phyloP scores from a whole-genome alignment of 2,888 invertebrate species.

The Lasioglossum calceatum region DNA sequence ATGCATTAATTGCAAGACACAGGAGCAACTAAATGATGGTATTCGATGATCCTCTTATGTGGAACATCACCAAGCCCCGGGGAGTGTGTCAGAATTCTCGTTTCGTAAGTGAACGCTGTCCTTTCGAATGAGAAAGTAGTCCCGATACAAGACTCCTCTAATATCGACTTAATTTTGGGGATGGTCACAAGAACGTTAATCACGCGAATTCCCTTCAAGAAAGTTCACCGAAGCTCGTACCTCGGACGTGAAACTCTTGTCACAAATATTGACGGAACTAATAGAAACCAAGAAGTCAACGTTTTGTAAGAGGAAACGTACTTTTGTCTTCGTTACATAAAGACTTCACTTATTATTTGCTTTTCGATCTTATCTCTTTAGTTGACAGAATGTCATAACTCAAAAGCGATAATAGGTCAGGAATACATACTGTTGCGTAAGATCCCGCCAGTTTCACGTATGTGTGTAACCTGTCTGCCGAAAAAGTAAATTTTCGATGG shows the following conservation, averaged over 20 bases:
- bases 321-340: constrained; percentile 37
- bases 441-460: background rate
- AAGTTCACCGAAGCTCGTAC: background rate
- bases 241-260: background rate
- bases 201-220: constrained; percentile 12
- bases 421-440: constrained; percentile 7
- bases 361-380: background rate
- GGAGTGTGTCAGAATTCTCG: constrained; percentile 79
- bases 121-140: constrained; percentile 77
- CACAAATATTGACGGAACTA: constrained; percentile 34
- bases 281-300: constrained; percentile 4
- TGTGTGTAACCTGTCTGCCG: background rate
- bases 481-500: background rate
- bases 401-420: background rate
- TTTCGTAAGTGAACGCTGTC: constrained; percentile 60
- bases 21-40: constrained; percentile 17
- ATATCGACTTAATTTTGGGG: constrained; percentile 51
- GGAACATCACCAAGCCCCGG: constrained; percentile 77
- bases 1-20: no score
- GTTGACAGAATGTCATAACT: constrained; percentile 30
- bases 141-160: constrained; percentile 62
- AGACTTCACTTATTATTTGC: constrained; percentile 42
- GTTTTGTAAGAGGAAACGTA: constrained; percentile 27
- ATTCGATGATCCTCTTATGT: constrained; percentile 68
- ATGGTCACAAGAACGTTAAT: constrained; percentile 42